Conservation (phyloP, 2,797 vertebrate genomes). For the Xerus rutilus region DNA sequence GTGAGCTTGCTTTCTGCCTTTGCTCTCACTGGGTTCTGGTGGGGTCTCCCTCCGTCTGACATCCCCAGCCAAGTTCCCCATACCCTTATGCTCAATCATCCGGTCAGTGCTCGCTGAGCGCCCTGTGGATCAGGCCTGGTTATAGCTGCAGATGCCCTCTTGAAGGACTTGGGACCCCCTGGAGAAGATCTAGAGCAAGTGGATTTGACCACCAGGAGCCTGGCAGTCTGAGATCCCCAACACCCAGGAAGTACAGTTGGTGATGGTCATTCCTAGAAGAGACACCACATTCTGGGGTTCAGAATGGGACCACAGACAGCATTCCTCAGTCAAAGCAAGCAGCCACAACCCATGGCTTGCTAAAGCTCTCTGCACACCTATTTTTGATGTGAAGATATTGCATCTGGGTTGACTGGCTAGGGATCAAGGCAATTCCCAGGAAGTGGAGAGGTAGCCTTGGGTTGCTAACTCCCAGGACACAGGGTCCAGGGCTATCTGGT, state of each 20-base stretch:
- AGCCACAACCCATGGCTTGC: rapidly evolving
- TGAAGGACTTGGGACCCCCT: not conserved
- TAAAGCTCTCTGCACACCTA: not conserved
- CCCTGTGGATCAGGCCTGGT: not conserved
- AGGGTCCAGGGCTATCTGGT: not conserved
- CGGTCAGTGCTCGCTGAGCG: rapidly evolving
- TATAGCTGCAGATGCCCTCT: not conserved
- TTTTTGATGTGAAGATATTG: not conserved
- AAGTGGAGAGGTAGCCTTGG: not conserved
- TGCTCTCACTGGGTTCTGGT: not conserved
- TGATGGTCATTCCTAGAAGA: not conserved
- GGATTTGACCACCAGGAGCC: not conserved
- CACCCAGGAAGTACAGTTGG: rapidly evolving
- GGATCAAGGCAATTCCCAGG: not conserved
- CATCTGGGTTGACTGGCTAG: not conserved
- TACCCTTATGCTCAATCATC: not conserved
- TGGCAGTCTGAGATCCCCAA: not conserved
- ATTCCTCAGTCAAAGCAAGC: not conserved
- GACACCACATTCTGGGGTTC: not conserved
- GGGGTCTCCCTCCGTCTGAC: not conserved
- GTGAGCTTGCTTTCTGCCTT: not conserved
- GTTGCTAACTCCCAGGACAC: not conserved
- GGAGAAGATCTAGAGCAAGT: not conserved
- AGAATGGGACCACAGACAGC: rapidly evolving
- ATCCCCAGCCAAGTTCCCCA: not conserved